phyloP scores from a whole-genome alignment of 2,888 invertebrate species.

The Euproctis similis region DNA sequence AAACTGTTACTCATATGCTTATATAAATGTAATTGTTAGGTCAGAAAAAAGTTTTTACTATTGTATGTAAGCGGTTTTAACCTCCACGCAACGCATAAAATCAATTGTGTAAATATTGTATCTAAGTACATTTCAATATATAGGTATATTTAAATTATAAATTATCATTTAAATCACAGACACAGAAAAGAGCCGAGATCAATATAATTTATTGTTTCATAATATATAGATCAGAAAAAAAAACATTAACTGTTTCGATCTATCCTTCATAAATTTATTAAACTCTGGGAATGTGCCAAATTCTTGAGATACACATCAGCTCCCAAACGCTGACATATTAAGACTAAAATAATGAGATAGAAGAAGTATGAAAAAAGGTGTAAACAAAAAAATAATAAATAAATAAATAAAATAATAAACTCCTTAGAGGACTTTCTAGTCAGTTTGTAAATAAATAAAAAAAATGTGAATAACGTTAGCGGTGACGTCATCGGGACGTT shows the following conservation, averaged over 20 bases:
- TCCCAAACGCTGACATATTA: slow-evolving; percentile 51
- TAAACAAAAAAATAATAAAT: too few relatives aligned
- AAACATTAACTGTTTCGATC: too few relatives aligned
- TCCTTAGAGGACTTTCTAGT: slow-evolving; percentile 69
- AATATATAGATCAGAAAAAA: too few relatives aligned
- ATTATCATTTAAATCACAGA: slow-evolving; percentile 23
- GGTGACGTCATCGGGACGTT: slow-evolving; percentile 61
- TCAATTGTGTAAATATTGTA: slow-evolving; percentile 50
- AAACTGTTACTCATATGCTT: slow-evolving; percentile 73
- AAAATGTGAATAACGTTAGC: slow-evolving; percentile 70
- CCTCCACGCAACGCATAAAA: slow-evolving; percentile 55
- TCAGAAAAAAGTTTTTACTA: slow-evolving; percentile 65
- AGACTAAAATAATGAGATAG: slow-evolving; percentile 53
- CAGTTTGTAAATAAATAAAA: slow-evolving; percentile 75
- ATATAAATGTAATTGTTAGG: slow-evolving; percentile 66
- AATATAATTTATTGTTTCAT: slow-evolving; percentile 25
- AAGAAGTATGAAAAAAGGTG: slow-evolving; percentile 47
- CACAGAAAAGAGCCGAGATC: slow-evolving; percentile 13
- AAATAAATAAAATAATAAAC: slow-evolving; percentile 37
- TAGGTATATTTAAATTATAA: slow-evolving; percentile 22
- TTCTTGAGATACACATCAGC: slow-evolving; percentile 52
- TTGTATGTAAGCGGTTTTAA: slow-evolving; percentile 61
- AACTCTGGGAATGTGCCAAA: slow-evolving; percentile 72
- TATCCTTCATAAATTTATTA: slow-evolving; percentile 49
- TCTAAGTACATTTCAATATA: slow-evolving; percentile 33